Evolutionary conservation across 2,888 invertebrate species (phyloP), one percentile per base, ranked within the genome.

Genomic region (Ormyrus thymus): DNA sequence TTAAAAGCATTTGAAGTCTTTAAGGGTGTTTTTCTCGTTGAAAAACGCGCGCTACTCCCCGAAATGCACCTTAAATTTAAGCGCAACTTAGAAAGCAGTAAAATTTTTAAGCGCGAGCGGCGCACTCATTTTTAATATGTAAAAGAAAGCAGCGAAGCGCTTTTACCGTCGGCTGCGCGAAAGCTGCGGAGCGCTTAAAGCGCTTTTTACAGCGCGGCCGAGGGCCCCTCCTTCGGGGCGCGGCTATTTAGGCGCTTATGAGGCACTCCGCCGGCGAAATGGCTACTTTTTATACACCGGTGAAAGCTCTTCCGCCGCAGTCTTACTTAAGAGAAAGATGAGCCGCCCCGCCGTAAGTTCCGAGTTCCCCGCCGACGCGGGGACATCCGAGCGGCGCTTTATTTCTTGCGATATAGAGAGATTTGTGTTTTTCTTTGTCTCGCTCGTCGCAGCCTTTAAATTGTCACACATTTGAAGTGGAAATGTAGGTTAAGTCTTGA

Each of bases 221-320:
- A 68, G 59, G 59, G 8, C 15, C 29, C 29, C 61, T 78, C 46
- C 62, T 70, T 55, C 29, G 76, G 56, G 45, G 45, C 46, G 59
- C 7, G 65, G 75, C 78, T 81, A 75, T 81, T 81, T 78, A 72
- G 68, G 56, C 66, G 13, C 75, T 84, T 83, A 84, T 81, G 83
- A 82, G 82, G 79, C 72, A 83, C 82, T 84, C 76, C 78, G 68
- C 68, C 80, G 65, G 79, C 74, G 72, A 79, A 84, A 83, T 78
- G 75, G 69, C 72, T 79, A 70, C 78, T 81, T 79, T 83, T 83
- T 83, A 83, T 81, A 82, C 76, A 81, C 78, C 68, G 50, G 58
- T 61, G 73, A 70, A 77, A 80, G 73, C 76, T 65, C 70, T 45
- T 66, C 29, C 53, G 13, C 45, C 15, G 51, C 29, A 48, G 48